These are phyloP conservation scores for Melopsittacus undulatus DNA, from an alignment of 2,797 vertebrate genomes.

Conservation along the genomic window DNA sequence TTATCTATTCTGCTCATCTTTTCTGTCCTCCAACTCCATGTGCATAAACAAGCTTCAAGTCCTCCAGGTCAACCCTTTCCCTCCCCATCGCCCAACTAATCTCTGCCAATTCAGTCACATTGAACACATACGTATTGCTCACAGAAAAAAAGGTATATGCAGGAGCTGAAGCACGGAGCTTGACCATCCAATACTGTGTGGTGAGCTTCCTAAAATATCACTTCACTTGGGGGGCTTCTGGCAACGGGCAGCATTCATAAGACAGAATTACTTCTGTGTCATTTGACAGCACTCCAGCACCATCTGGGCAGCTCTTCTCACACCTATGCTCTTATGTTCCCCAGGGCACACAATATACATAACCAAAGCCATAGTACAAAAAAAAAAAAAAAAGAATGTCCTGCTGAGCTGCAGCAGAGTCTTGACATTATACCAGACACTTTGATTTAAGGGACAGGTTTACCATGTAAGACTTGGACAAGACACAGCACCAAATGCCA, in stretches of 20 bases:
- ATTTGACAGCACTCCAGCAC: not conserved
- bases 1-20: not conserved
- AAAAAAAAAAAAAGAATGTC: not conserved
- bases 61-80: not conserved
- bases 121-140: rapidly evolving
- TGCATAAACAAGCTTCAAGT: not conserved
- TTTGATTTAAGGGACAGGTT: not conserved
- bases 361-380: not conserved
- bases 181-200: not conserved
- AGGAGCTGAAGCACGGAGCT: not conserved
- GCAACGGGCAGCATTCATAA: not conserved
- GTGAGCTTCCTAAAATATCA: not conserved
- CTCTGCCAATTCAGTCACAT: not conserved
- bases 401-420: not conserved
- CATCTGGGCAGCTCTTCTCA: not conserved
- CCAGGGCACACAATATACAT: not conserved
- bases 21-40: not conserved
- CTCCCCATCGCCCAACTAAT: not conserved
- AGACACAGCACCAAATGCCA: not conserved
- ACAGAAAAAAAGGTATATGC: not conserved
- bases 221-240: not conserved
- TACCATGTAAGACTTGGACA: not conserved
- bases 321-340: rapidly evolving
- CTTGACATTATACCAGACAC: not conserved
- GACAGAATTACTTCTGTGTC: not conserved